Percentiles rank a stretch among this genome's conserved stretches.
Evolutionary conservation across 1,140 invertebrate genomes (phyloP).

Genomic region (Calycopis cecrops): DNA sequence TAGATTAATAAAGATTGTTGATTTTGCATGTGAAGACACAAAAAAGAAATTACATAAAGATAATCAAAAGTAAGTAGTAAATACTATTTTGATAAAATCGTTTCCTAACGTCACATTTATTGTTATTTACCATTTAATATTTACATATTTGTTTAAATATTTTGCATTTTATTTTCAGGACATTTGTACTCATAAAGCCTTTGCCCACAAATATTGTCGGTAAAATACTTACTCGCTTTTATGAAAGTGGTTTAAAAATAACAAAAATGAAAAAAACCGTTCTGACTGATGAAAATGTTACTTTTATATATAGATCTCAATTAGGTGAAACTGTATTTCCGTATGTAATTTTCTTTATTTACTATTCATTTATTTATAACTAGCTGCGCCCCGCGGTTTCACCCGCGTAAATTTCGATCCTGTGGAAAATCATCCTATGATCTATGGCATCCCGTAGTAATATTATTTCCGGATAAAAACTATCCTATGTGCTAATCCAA

Average conservation of each 20-base stretch:
- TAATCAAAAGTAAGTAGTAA: slow-evolving; percentile 76
- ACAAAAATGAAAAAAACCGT: slow-evolving; percentile 83
- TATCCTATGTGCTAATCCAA: no score
- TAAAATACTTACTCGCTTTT: slow-evolving; percentile 82
- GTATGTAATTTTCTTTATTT: slow-evolving; percentile 66
- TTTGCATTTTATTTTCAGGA: slow-evolving; percentile 72
- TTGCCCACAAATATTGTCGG: slow-evolving; percentile 81
- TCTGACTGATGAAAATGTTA: slow-evolving; percentile 78
- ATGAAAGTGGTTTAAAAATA: slow-evolving; percentile 81
- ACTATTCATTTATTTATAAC: no score
- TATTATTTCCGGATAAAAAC: no score
- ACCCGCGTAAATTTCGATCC: no score
- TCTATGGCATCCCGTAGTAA: no score
- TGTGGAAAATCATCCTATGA: no score
- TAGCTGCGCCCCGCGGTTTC: no score
- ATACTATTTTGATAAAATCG: neutral
- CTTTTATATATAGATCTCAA: slow-evolving; percentile 77
- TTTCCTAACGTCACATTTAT: neutral
- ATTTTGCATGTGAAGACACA: slow-evolving; percentile 84
- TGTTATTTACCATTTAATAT: no score
- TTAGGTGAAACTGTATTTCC: slow-evolving; percentile 76
- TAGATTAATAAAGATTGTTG: slow-evolving; percentile 84
- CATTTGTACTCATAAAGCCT: slow-evolving; percentile 86
- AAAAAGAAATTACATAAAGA: slow-evolving; percentile 76
- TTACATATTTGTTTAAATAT: neutral